Evolutionary conservation across 2,113 vertebrate genomes (phyloP), one percentile per base, ranked within the genome.

Genomic region (Podilymbus podiceps): DNA sequence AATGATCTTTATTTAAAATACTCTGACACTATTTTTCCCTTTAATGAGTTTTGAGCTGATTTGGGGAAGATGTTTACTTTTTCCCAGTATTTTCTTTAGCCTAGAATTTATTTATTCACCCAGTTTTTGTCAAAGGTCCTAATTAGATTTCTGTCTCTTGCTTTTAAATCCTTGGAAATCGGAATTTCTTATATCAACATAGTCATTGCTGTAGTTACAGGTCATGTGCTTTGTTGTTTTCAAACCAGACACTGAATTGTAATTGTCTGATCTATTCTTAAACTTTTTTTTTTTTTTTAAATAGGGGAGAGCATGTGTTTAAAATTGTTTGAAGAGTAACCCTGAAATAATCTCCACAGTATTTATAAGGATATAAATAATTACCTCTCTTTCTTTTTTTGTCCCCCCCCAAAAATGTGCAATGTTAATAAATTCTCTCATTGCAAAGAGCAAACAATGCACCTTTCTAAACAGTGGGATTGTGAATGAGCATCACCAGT

Each of bases 71-170:
- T 77, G n/a, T 96, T 96, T 94, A n/a, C 81, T 89, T 73, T 74
- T 73, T 52, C 58, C 50, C 42, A 80, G 19, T 90, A 33, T 93
- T 89, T 83, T 90, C n/a, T 89, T 96, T 64, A 88, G 68, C 68
- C 31, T n/a, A 71, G n/a, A 86, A 95, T 95, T 81, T 96, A 84
- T 93, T 95, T 93, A 80, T 92, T 95, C 47, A 84, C 60, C n/a
- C 64, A 42, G 7, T 63, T 96, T 94, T 88, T 95, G 83, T 93
- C 84, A 85, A 47, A 80, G 71, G 20, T 93, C 50, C 71, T 73
- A 91, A 91, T 90, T 85, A 62, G 59, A 67, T 89, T 85, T 93
- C 78, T 89, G 27, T 91, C 74, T 85, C 89, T 93, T 87, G 71
- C 91, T 85, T 96, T 90, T 88, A 93, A 96, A 83, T 85, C 55